A percentile compares a stretch with the other conserved stretches of the same genome.
These are phyloP conservation scores for Bombycilla garrulus DNA, from an alignment of 2,113 vertebrate genomes.

Conservation along the genomic window DNA sequence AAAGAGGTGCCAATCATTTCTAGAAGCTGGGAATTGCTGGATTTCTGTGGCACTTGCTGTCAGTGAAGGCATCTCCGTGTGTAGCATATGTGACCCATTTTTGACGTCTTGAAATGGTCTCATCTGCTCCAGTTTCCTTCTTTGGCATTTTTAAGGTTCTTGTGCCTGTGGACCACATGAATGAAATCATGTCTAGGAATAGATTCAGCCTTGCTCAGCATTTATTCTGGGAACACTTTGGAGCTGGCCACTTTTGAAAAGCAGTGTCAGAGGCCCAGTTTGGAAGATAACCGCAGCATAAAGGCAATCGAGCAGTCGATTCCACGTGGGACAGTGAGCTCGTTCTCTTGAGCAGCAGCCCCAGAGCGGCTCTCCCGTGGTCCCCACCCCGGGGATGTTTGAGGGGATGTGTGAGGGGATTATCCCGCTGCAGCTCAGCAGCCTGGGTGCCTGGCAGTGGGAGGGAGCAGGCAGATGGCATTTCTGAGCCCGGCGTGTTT, in stretches of 20 bases:
- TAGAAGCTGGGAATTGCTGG: background rate
- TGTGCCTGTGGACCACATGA: background rate
- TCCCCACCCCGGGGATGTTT: fast-evolving
- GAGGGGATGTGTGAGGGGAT: background rate
- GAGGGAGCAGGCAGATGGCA: background rate
- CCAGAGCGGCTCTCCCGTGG: background rate
- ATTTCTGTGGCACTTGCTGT: background rate
- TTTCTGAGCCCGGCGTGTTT: background rate
- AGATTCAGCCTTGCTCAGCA: background rate
- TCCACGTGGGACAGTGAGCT: background rate
- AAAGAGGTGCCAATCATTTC: background rate
- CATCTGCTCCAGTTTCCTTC: constrained; percentile 33
- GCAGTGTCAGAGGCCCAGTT: background rate
- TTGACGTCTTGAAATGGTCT: background rate
- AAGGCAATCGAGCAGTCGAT: fast-evolving
- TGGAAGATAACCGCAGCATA: background rate
- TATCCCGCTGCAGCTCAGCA: background rate
- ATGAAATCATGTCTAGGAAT: background rate
- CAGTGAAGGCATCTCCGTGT: background rate
- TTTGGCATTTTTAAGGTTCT: background rate
- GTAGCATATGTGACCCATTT: constrained; percentile 23
- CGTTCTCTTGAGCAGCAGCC: background rate
- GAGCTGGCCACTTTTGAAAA: background rate
- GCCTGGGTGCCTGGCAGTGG: background rate
- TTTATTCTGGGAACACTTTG: background rate